phyloP scores from a whole-genome alignment of 2,797 vertebrate genomes.

The Philypnodon macrostomus region DNA sequence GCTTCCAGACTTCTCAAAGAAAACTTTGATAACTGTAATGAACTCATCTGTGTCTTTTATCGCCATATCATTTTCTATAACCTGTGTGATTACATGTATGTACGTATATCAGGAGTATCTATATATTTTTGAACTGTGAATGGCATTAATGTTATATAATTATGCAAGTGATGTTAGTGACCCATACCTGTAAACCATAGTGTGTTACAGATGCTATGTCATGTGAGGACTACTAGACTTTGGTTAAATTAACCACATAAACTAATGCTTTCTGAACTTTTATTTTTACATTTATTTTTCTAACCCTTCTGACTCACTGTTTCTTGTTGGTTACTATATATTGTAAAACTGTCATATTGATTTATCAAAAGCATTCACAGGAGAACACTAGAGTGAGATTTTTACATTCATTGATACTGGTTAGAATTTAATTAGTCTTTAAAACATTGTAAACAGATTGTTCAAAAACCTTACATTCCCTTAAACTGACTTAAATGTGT shows the following conservation, averaged over 20 bases:
- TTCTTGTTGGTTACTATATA: too few species aligned
- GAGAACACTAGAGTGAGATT: too few species aligned
- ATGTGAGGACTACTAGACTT: slow-evolving; percentile 16
- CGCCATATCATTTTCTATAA: slow-evolving; percentile 26
- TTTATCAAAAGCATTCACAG: background rate
- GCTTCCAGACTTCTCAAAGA: slow-evolving; percentile 14
- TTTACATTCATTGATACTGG: too few species aligned
- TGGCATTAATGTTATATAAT: slow-evolving; percentile 24
- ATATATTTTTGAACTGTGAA: slow-evolving; percentile 40
- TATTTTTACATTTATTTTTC: slow-evolving; percentile 11
- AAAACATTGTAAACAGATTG: slow-evolving; percentile 3
- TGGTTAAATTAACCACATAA: slow-evolving; percentile 17
- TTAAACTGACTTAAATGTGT: background rate
- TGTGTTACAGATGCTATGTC: slow-evolving; percentile 6
- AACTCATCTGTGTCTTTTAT: slow-evolving; percentile 23
- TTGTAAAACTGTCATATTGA: background rate
- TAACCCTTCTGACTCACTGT: slow-evolving; percentile 1
- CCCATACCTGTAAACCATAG: slow-evolving; percentile 22
- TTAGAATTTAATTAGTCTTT: too few species aligned
- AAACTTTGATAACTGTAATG: slow-evolving; percentile 6
- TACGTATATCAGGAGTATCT: slow-evolving; percentile 9
- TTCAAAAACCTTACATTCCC: background rate
- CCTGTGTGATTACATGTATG: slow-evolving; percentile 30
- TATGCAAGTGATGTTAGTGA: slow-evolving; percentile 23
- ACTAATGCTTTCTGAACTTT: slow-evolving; percentile 9